These are phyloP conservation scores for Gandaritis pyraliata DNA, from an alignment of 2,888 invertebrate genomes.

Conservation along the genomic window DNA sequence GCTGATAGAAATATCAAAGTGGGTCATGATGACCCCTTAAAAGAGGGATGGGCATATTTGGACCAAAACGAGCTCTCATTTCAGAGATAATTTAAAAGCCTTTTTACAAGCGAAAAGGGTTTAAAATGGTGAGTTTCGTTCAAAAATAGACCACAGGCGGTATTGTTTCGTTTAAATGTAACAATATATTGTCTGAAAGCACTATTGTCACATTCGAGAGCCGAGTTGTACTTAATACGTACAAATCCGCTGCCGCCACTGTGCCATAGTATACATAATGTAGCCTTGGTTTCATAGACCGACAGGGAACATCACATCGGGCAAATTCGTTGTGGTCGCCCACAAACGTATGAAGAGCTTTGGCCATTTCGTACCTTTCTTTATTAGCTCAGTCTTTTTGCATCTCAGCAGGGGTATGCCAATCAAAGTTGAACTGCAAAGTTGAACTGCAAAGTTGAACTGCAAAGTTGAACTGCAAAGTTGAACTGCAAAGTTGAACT, in stretches of 20 bases:
- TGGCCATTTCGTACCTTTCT: no score
- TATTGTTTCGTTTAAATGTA: conserved; percentile 7
- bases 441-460: no score
- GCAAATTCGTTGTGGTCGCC: no score
- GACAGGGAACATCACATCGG: no score
- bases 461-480: no score
- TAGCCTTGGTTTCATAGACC: neutral
- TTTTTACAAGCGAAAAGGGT: no score
- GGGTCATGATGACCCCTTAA: neutral
- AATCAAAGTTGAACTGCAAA: no score
- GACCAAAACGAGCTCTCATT: neutral
- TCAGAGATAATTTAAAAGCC: no score
- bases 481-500: no score
- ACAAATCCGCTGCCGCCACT: conserved; percentile 43
- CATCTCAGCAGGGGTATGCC: no score
- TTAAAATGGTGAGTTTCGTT: conserved; percentile 1
- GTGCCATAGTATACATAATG: conserved; percentile 25
- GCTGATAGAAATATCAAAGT: neutral
- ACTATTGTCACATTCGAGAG: conserved; percentile 20
- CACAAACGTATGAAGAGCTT: no score
- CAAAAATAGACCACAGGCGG: conserved; percentile 9
- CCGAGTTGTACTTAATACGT: conserved; percentile 34
- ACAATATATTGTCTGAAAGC: conserved; percentile 20
- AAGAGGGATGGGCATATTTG: neutral
- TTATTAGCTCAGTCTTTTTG: no score